Percentiles rank a stretch among this genome's conserved stretches.
These are phyloP conservation scores for Geophilus truncorum DNA, from an alignment of 2,888 invertebrate species.

Conservation along the genomic window DNA sequence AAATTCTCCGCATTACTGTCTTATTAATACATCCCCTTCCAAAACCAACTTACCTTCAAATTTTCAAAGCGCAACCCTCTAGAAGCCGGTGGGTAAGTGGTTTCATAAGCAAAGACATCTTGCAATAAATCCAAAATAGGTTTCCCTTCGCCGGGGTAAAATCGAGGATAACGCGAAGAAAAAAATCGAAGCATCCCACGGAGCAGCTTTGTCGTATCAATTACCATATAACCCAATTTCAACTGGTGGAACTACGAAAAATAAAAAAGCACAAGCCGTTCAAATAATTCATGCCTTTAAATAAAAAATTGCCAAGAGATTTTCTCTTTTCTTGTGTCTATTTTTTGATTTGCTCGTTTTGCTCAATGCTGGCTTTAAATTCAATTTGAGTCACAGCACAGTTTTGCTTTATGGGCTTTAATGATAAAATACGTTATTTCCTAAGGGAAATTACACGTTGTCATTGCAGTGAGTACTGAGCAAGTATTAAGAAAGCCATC, in stretches of 20 bases:
- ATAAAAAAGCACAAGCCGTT: neutral
- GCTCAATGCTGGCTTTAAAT: neutral
- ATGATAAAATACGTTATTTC: neutral
- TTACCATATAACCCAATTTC: constrained; percentile 25
- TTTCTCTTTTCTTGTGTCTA: too few relatives aligned
- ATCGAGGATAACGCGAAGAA: neutral
- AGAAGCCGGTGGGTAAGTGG: neutral
- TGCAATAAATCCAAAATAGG: constrained; percentile 23
- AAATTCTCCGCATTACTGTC: too few relatives aligned
- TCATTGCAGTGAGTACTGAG: neutral
- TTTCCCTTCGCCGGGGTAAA: neutral
- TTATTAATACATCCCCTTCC: too few relatives aligned
- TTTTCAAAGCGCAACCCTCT: neutral
- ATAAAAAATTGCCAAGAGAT: neutral
- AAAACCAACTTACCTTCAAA: neutral
- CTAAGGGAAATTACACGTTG: neutral
- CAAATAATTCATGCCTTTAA: neutral
- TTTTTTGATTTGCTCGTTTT: too few relatives aligned
- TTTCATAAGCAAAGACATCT: neutral
- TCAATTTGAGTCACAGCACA: neutral
- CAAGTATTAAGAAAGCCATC: neutral
- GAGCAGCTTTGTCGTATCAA: neutral
- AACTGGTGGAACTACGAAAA: neutral
- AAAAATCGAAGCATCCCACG: neutral
- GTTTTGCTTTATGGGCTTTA: neutral